Evolutionary conservation across 2,113 vertebrate species (phyloP).

Genomic region (Probosciger aterrimus): DNA sequence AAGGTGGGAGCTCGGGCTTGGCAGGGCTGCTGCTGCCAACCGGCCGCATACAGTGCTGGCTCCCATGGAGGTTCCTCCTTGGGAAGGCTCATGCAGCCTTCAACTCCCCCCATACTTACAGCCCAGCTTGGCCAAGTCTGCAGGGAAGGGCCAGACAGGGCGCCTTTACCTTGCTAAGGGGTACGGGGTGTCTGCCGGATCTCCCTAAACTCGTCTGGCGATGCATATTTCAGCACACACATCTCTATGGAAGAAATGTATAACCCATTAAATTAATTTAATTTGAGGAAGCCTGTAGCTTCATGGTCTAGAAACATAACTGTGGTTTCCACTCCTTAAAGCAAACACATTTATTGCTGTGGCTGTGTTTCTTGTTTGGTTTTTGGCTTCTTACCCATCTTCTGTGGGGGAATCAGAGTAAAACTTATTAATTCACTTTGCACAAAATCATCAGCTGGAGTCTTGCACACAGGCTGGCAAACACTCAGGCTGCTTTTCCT

Average conservation of each 20-base stretch:
- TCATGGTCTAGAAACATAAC: not conserved
- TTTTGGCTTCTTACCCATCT: not conserved
- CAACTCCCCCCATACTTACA: not conserved
- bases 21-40: not conserved
- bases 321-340: not conserved
- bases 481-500: not conserved
- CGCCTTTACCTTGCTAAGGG: not conserved
- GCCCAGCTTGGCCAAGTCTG: not conserved
- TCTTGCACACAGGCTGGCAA: not conserved
- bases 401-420: not conserved
- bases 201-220: rapidly evolving
- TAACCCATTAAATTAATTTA: not conserved
- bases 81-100: not conserved
- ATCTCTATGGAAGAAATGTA: not conserved
- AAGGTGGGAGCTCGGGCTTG: not conserved
- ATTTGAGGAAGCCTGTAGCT: not conserved
- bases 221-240: not conserved
- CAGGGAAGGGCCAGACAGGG: not conserved
- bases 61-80: rapidly evolving
- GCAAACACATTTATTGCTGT: not conserved
- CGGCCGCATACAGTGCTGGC: rapidly evolving
- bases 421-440: not conserved
- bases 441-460: not conserved
- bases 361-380: not conserved
- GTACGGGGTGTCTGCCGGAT: not conserved